Percentiles rank a stretch among this genome's conserved stretches.
These are phyloP conservation scores for Cancer borealis DNA, from an alignment of 2,888 invertebrate species.

Conservation along the genomic window DNA sequence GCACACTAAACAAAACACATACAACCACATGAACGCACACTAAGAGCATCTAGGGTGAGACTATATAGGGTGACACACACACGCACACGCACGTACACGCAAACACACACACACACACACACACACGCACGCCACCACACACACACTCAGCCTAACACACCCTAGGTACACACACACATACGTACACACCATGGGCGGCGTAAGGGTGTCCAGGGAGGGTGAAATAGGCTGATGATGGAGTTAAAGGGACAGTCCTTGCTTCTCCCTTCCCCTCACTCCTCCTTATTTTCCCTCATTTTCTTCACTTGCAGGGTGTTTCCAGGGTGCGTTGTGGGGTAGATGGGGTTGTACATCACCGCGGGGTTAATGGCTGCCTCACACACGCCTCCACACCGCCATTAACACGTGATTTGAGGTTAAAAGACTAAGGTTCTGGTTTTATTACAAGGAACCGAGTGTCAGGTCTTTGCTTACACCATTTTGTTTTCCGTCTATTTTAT, in stretches of 20 bases:
- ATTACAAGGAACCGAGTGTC: neutral
- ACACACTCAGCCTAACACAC: conserved; percentile 16
- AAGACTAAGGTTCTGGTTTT: neutral
- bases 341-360: neutral
- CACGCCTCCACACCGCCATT: neutral
- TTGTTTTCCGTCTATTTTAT: conserved; percentile 63
- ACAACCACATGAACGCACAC: neutral
- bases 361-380: neutral
- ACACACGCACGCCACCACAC: neutral
- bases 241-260: neutral
- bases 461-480: conserved; percentile 62
- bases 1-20: neutral
- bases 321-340: neutral
- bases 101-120: neutral
- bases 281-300: conserved; percentile 55
- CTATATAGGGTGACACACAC: neutral
- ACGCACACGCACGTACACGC: neutral
- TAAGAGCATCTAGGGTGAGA: neutral
- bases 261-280: neutral
- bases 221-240: neutral
- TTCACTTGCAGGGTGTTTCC: conserved; percentile 1
- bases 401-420: neutral
- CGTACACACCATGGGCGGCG: conserved; percentile 72
- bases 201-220: conserved; percentile 63
- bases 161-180: neutral